Evolutionary conservation across 64 coral and sea anemone genomes (phyloP).

Genomic region (Pocillopora verrucosa): DNA sequence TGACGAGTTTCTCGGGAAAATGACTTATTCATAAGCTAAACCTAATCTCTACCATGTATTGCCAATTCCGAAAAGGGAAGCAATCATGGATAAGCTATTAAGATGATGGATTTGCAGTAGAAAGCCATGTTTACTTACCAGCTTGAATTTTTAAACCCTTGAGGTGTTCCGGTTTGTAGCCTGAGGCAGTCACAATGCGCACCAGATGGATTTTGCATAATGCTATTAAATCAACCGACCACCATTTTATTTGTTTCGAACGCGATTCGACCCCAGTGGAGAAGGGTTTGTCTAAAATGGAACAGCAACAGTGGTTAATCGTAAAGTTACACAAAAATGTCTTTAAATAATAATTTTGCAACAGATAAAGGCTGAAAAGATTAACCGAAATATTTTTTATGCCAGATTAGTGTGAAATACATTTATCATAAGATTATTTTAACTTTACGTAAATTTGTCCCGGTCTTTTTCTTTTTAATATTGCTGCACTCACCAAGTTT

Average conservation of each 20-base stretch:
- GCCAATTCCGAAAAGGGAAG: no score
- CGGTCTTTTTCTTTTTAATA: not conserved
- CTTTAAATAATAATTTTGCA: not conserved
- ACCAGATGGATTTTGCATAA: not conserved
- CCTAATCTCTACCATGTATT: no score
- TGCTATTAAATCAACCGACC: not conserved
- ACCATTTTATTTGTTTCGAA: not conserved
- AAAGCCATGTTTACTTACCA: not conserved
- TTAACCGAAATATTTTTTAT: no score
- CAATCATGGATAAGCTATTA: no score
- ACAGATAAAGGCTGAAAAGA: not conserved
- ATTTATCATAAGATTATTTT: not conserved
- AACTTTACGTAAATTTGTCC: not conserved
- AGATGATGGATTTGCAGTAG: no score
- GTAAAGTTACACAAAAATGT: not conserved
- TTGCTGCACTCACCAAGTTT: not conserved
- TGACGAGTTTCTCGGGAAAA: no score
- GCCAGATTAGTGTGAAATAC: no score
- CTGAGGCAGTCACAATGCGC: not conserved
- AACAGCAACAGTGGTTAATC: not conserved
- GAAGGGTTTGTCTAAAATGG: not conserved
- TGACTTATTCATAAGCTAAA: no score
- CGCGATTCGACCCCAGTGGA: not conserved
- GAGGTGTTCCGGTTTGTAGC: not conserved
- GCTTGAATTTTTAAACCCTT: not conserved